These are phyloP conservation scores for Phaedon cochleariae DNA, from an alignment of 2,888 invertebrate species.

Conservation along the genomic window DNA sequence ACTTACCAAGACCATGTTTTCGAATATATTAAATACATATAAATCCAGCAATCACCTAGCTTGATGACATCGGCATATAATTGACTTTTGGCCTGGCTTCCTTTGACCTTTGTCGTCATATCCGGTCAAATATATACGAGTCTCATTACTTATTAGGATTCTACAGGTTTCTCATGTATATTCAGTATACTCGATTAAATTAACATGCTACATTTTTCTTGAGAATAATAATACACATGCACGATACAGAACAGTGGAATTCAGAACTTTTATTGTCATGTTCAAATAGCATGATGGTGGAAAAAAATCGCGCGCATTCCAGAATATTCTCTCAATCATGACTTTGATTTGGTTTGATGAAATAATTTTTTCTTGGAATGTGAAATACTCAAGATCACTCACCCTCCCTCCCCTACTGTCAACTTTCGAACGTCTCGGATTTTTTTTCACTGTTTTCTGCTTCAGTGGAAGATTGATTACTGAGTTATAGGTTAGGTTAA, in stretches of 20 bases:
- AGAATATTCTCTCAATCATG: no score
- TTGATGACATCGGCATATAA: slow-evolving; percentile 56
- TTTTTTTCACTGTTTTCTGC: no score
- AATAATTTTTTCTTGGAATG: no score
- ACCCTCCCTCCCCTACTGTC: no score
- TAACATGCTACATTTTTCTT: slow-evolving; percentile 31
- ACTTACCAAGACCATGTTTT: background rate
- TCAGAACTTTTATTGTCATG: background rate
- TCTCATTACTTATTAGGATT: slow-evolving; percentile 46
- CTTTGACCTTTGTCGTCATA: slow-evolving; percentile 57
- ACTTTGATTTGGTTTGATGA: no score
- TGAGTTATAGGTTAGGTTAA: no score
- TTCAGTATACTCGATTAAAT: slow-evolving; percentile 38
- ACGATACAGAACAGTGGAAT: background rate
- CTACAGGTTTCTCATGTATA: slow-evolving; percentile 46
- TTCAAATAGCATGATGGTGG: no score
- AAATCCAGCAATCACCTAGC: slow-evolving; percentile 40
- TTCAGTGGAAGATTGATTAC: no score
- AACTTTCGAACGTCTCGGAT: no score
- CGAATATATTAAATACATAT: slow-evolving; percentile 7
- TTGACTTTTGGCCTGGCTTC: slow-evolving; percentile 58
- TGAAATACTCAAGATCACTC: no score
- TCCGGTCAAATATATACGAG: slow-evolving; percentile 54
- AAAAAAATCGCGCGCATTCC: no score
- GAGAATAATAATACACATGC: background rate